phyloP scores from a whole-genome alignment of 2,113 vertebrate species.

The Hylia prasina region DNA sequence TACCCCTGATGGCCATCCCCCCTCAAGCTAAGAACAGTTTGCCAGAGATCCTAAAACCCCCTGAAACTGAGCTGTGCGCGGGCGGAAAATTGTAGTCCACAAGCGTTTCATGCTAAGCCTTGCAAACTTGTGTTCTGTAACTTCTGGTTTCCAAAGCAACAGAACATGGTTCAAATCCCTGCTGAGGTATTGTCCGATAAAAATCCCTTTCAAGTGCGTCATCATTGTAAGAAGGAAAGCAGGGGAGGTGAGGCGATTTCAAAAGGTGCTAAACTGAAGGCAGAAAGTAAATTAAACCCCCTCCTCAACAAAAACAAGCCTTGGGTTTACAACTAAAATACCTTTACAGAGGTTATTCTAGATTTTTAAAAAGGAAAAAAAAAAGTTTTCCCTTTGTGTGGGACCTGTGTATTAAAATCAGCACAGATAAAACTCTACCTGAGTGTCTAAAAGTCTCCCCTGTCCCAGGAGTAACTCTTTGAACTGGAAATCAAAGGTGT shows the following conservation, averaged over 20 bases:
- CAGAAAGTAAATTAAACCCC: not conserved
- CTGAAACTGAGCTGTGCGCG: fast-evolving
- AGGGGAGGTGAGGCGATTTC: not conserved
- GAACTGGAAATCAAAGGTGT: not conserved
- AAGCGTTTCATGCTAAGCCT: not conserved
- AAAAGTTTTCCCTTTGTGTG: not conserved
- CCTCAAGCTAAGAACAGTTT: not conserved
- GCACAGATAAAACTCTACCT: not conserved
- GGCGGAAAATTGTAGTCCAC: not conserved
- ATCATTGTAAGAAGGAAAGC: not conserved
- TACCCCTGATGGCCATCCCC: not conserved
- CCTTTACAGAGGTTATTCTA: not conserved
- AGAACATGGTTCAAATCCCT: not conserved
- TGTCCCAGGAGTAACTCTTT: not conserved
- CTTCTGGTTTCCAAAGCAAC: conserved; percentile 41
- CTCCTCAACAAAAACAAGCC: not conserved
- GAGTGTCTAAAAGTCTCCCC: not conserved
- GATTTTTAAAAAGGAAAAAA: not conserved
- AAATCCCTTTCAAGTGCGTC: not conserved
- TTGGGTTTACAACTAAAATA: not conserved
- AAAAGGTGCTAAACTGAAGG: not conserved
- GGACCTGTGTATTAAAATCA: not conserved
- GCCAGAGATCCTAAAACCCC: not conserved
- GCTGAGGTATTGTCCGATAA: not conserved
- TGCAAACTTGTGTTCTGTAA: not conserved